Evolutionary conservation across 2,888 invertebrate genomes (phyloP), one percentile per base, ranked within the genome.

Genomic region (Drosophila antonietae): DNA sequence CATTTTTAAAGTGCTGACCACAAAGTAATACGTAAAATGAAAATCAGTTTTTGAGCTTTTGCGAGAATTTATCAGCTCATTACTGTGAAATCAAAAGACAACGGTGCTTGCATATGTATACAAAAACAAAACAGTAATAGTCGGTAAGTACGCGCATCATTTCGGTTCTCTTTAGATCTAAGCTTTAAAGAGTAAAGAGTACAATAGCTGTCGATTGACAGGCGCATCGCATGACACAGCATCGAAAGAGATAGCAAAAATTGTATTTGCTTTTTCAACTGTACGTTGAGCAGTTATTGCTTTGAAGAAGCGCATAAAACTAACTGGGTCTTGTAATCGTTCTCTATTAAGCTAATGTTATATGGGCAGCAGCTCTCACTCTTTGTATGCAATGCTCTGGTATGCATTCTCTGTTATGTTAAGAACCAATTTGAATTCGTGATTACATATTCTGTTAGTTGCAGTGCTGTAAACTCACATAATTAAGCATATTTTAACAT

Each of bases 361-460:
- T 20, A 14, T 8, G 18, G 20, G 6, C 23, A 7, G 6, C 3
- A 14, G 46, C n/a, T n/a, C 10, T 33, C 33, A 33, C 18, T 33
- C 51, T 52, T 51, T n/a, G 8, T n/a, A 18, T 51, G 28, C 28
- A 47, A 15, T 23, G 14, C 9, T 51, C 23, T 31, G 1, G 39
- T 14, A n/a, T 12, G 18, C 20, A 23, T 37, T 20, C 23, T 15
- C 37, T 52, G 52, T 23, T 15, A 37, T 52, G 52, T 37, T 52
- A 52, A 37, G 18, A 14, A 33, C 35, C 31, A 1, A 33, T 49
- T n/a, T n/a, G 28, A 49, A n/a, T 51, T 18, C 14, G 1, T 20
- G 33, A 33, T 51, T 20, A 51, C 33, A 51, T 55, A n/a, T 41
- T 41, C 41, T 55, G 55, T 55, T 39, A 55, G 55, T 41, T 41